Base-by-base conservation (phyloP, 2,888 invertebrate species). In the Xylota segnis region DNA sequence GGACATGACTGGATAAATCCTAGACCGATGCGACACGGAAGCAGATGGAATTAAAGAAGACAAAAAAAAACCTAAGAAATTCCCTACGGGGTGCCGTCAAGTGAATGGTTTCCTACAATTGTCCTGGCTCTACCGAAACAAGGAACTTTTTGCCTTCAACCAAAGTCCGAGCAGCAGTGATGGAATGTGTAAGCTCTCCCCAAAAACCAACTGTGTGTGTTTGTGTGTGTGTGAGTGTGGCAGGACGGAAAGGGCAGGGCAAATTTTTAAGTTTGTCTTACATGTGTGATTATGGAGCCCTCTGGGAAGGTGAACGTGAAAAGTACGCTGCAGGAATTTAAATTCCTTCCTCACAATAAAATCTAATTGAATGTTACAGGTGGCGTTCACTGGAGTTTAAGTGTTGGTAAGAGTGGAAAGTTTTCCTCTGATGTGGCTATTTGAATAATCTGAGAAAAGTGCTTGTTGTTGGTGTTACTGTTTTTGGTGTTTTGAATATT, bases 281-380 rank as follows among this genome's bases (percentile, higher is more conserved):
- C 70, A 77, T 61, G 61, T 77, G 70, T 70, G 77, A 70, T 77
- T 77, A 77, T 54, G 43, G 43, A 6, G 14, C 14, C 61, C 78
- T 18, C 27, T 40, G 16, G 71, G 34, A 56, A 59, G 47, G 61
- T 70, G 75, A 65, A 84, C 70, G 74, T 63, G 78, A 74, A 78
- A 83, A 74, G 72, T 47, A 84, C 79, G 81, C 58, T 75, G n/a
- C n/a, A 61, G 65, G 75, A 84, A 79, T 84, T 84, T 79, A 70
- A 84, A 84, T 84, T 79, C 70, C 61, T 63, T 58, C 70, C 56
- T 71, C 63, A 75, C 43, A 79, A 75, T 84, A 75, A 79, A 75
- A 79, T 79, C 63, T 84, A 84, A 84, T 84, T 84, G 84, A 84
- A 79, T 84, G 84, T 79, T 84, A 84, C 79, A 84, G 84, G 84